A percentile compares a stretch with the other conserved stretches of the same genome.
Conservation (phyloP, 2,797 vertebrate species). For the Phylloscopus collybita region DNA sequence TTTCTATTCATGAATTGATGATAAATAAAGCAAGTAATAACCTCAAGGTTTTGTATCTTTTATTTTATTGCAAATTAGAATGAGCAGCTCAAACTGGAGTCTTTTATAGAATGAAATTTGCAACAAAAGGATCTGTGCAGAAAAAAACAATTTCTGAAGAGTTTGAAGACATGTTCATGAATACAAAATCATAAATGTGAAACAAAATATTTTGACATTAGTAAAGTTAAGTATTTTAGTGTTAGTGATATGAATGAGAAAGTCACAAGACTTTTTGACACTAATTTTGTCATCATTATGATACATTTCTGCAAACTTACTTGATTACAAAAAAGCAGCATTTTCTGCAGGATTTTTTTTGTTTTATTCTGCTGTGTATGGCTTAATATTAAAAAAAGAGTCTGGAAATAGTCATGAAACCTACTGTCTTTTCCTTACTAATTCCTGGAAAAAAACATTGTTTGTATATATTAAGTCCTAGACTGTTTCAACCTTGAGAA, state of each 20-base stretch:
- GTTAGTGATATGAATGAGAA: not conserved
- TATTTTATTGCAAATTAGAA: not conserved
- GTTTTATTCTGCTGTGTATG: not conserved
- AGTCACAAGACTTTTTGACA: not conserved
- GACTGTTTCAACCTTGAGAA: not conserved
- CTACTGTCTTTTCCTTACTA: not conserved
- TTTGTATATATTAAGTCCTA: not conserved
- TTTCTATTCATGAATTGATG: not conserved
- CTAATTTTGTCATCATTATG: not conserved
- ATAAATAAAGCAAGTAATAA: not conserved
- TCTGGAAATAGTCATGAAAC: not conserved
- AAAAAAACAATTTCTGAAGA: not conserved
- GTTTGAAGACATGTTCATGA: not conserved
- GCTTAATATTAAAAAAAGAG: not conserved
- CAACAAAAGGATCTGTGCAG: not conserved
- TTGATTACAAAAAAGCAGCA: not conserved
- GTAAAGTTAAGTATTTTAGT: not conserved
- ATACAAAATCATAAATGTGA: not conserved
- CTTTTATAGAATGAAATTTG: not conserved
- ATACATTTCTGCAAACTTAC: not conserved
- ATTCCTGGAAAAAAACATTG: not conserved
- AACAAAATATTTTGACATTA: constrained; percentile 8
- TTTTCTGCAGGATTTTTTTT: not conserved
- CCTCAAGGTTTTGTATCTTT: not conserved
- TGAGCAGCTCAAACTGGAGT: not conserved